Base-by-base conservation (phyloP, 1,140 invertebrate species). In the Euglossa dilemma region DNA sequence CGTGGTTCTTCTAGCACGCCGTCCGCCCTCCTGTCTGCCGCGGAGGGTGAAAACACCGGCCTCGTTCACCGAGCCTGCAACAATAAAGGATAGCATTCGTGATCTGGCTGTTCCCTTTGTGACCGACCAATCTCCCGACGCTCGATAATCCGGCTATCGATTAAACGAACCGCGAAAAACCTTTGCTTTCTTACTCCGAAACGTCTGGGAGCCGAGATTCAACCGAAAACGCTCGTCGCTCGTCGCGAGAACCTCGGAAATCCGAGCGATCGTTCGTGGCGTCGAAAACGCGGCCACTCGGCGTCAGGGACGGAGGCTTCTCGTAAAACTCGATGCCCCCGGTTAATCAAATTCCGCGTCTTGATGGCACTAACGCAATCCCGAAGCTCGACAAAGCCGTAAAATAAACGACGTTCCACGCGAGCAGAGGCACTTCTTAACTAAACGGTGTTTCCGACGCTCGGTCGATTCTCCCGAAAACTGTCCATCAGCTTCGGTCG, bases 51-150 rank as follows among this genome's bases (percentile, higher is more conserved):
- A 94, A 83, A 93, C 91, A 23, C 93, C 91, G 47, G 93, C 92
- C 83, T 94, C 93, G 90, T 94, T 94, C 86, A 92, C 92, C 59
- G 92, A 92, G 73, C 92, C 94, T 94, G 90, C 64, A 93, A 92
- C 86, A 76, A 63, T 23, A 76, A 57, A 66, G 36, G 23, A 28
- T 4, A 12, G 50, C 47, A 52, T 59, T 36, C 61, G 64, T 78
- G 11, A 70, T 47, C 56, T 43, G 12, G 25, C 6, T 54, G 14
- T 6, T 54, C 16, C 2, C 6, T 18, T 7, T 52, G 12, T 52
- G 50, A 14, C 16, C 16, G 16, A 52, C 50, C 4, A 50, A 50
- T 50, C 11, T 50, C 14, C 14, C 5, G 12, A 50, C 11, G 1
- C 12, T 50, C 11, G 47, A 50, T 50, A 50, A 50, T 12, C 8